A percentile compares a stretch with the other conserved stretches of the same genome.
These are phyloP conservation scores for Diabrotica balteata DNA, from an alignment of 2,888 invertebrate species.

Conservation along the genomic window DNA sequence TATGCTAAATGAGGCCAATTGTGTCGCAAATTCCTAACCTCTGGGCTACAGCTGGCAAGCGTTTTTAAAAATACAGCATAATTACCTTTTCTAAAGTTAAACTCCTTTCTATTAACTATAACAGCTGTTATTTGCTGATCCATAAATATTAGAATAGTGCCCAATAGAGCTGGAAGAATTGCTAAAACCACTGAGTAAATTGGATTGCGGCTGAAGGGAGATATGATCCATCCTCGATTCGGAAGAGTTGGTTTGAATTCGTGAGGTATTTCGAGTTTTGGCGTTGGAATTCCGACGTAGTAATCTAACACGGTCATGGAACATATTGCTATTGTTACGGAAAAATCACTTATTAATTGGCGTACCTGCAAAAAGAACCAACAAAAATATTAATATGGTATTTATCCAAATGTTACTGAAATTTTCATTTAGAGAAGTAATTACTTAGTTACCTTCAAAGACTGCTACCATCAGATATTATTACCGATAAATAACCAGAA, in stretches of 20 bases:
- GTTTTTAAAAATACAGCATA: background rate
- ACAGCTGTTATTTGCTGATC: conserved; percentile 99
- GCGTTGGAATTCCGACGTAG: conserved; percentile 85
- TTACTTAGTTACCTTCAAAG: too few relatives aligned
- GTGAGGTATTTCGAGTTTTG: conserved; percentile 92
- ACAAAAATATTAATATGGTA: background rate
- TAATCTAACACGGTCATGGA: conserved; percentile 88
- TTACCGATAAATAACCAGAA: too few relatives aligned
- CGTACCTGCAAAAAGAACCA: conserved; percentile 71
- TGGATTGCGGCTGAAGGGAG: conserved; percentile 83
- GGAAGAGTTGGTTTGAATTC: conserved; percentile 86
- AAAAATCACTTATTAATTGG: conserved; percentile 92
- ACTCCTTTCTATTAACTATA: conserved; percentile 97
- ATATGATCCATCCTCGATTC: conserved; percentile 79
- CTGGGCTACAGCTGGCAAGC: too few relatives aligned
- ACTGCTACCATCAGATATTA: too few relatives aligned
- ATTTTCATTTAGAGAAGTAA: too few relatives aligned
- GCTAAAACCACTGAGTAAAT: conserved; percentile 87
- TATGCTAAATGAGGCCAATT: too few relatives aligned
- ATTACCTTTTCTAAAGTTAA: conserved; percentile 89
- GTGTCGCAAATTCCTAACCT: too few relatives aligned
- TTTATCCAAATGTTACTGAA: too few relatives aligned
- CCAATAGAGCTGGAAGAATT: conserved; percentile 87
- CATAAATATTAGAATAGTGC: conserved; percentile 98
- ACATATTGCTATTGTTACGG: conserved; percentile 94